A percentile compares a stretch with the other conserved stretches of the same genome.
These are phyloP conservation scores for Nasonia vitripennis DNA, from an alignment of 1,140 invertebrate species.

Conservation along the genomic window DNA sequence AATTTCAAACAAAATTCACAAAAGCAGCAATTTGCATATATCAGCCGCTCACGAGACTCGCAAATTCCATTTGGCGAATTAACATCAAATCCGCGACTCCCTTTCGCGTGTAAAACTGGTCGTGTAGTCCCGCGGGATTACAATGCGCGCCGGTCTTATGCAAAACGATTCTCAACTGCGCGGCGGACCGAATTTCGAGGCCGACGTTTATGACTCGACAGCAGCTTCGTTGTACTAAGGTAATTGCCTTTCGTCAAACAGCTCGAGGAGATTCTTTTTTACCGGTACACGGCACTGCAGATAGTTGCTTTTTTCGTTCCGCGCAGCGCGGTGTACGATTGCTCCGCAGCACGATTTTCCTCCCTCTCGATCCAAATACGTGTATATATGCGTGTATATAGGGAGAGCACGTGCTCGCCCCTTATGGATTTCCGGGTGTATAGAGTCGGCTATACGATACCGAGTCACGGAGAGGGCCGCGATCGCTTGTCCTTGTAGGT, in stretches of 20 bases:
- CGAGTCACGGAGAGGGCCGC: background rate
- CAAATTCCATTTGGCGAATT: slow-evolving; percentile 36
- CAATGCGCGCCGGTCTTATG: slow-evolving; percentile 18
- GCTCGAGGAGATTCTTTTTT: background rate
- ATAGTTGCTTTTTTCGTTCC: too few species aligned
- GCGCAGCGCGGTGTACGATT: too few species aligned
- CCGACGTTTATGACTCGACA: background rate
- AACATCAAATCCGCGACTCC: background rate
- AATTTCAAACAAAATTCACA: too few species aligned
- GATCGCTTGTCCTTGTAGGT: slow-evolving; percentile 8
- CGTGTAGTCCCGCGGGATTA: background rate
- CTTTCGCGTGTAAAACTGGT: background rate
- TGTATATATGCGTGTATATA: background rate
- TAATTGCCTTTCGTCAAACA: background rate
- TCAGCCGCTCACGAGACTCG: background rate
- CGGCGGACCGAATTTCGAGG: background rate
- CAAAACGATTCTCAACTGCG: background rate
- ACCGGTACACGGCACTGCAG: too few species aligned
- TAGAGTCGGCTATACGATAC: background rate
- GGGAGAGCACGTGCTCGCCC: background rate
- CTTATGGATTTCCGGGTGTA: slow-evolving; percentile 19
- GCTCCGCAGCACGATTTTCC: background rate
- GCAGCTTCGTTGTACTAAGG: too few species aligned
- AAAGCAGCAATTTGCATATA: background rate
- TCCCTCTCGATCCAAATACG: too few species aligned